Evolutionary conservation across 2,797 vertebrate genomes (phyloP).

Genomic region (Megalops cyprinoides): DNA sequence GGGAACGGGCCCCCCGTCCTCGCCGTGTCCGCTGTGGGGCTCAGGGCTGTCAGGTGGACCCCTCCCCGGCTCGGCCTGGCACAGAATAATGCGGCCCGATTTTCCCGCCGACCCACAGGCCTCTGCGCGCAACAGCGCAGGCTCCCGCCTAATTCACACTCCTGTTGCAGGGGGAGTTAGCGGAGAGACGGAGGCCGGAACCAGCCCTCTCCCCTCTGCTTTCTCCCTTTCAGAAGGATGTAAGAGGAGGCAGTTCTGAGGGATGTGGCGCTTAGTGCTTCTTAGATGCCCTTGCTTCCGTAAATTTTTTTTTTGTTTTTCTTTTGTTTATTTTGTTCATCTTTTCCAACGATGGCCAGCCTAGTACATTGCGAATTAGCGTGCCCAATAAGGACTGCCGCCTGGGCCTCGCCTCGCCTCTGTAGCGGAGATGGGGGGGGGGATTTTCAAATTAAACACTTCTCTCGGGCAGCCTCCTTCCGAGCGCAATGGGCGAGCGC

Average conservation of each 20-base stretch:
- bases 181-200: slow-evolving; percentile 66
- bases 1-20: slow-evolving; percentile 61
- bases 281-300: slow-evolving; percentile 37
- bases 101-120: slow-evolving; percentile 68
- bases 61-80: slow-evolving; percentile 34
- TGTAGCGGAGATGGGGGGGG: slow-evolving; percentile 18
- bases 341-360: background rate
- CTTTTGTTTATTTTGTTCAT: background rate
- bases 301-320: slow-evolving; percentile 41
- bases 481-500: slow-evolving; percentile 64
- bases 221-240: slow-evolving; percentile 47
- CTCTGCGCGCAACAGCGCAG: slow-evolving; percentile 65
- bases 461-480: slow-evolving; percentile 38
- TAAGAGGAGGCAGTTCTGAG: slow-evolving; percentile 28
- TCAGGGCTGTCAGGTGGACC: slow-evolving; percentile 52
- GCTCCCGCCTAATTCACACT: slow-evolving; percentile 77
- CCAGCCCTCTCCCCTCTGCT: slow-evolving; percentile 57
- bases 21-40: slow-evolving; percentile 60
- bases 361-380: slow-evolving; percentile 1
- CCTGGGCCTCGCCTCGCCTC: background rate
- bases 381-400: background rate
- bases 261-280: background rate
- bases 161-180: slow-evolving; percentile 67
- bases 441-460: slow-evolving; percentile 54
- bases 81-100: slow-evolving; percentile 46